Percentiles rank a stretch among this genome's conserved stretches.
These are phyloP conservation scores for Mionectes olivaceus DNA, from an alignment of 2,797 vertebrate species.

Conservation along the genomic window DNA sequence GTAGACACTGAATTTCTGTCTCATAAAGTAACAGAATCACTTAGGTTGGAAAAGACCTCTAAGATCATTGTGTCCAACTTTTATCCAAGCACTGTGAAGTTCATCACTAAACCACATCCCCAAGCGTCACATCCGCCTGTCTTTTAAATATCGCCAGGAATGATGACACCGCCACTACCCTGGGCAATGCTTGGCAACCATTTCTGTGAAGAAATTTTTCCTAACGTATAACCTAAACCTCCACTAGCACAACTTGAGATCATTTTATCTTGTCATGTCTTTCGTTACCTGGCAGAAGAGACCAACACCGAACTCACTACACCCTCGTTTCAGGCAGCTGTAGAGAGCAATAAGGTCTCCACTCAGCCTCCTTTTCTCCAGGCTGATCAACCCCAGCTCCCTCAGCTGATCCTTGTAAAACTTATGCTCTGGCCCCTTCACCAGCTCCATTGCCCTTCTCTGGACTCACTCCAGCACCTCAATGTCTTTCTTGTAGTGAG, in stretches of 20 bases:
- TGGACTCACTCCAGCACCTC: fast-evolving
- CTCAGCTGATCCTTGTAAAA: fast-evolving
- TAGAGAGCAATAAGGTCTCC: not conserved
- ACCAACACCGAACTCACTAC: no score
- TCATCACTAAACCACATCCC: not conserved
- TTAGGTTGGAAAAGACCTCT: not conserved
- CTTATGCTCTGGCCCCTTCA: not conserved
- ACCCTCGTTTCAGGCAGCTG: not conserved
- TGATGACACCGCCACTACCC: not conserved
- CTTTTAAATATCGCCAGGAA: not conserved
- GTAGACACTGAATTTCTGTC: not conserved
- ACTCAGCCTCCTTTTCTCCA: not conserved
- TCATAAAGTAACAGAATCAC: not conserved
- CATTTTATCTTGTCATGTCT: not conserved
- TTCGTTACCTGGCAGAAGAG: not conserved
- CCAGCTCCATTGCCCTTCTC: not conserved
- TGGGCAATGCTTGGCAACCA: not conserved
- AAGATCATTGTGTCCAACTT: not conserved
- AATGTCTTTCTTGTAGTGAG: not conserved
- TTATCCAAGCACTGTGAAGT: not conserved
- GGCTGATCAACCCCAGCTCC: not conserved
- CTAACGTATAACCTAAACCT: not conserved
- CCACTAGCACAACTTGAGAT: not conserved
- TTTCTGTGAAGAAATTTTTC: not conserved
- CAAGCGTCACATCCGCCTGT: not conserved